phyloP scores from a whole-genome alignment of 2,888 invertebrate genomes.

The Hyalella azteca region DNA sequence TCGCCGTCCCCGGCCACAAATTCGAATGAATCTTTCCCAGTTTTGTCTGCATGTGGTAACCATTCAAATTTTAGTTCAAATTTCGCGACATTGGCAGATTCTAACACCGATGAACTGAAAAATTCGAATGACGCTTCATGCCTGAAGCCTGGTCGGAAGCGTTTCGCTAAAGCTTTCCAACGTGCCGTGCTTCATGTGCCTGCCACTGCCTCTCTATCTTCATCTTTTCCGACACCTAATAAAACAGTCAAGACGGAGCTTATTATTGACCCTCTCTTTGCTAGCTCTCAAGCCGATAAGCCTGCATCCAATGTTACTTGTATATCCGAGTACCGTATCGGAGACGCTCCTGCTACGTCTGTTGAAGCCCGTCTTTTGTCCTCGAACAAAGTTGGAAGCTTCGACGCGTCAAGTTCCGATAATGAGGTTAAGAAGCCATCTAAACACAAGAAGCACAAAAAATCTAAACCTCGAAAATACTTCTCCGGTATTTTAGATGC shows the following conservation, averaged over 20 bases:
- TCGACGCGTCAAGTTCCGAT: conserved; percentile 9
- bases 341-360: not conserved
- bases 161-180: conserved; percentile 31
- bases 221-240: not conserved
- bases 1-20: not conserved
- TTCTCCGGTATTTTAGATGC: conserved; percentile 71
- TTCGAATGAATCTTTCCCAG: not conserved
- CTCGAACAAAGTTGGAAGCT: not conserved
- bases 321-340: conserved; percentile 7
- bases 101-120: not conserved
- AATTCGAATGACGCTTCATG: not conserved
- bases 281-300: not conserved
- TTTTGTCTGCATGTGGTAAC: not conserved
- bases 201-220: not conserved
- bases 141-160: conserved; percentile 17
- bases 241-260: conserved; percentile 4
- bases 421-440: not conserved
- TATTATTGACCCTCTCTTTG: not conserved
- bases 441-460: conserved; percentile 26
- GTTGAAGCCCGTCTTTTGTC: not conserved
- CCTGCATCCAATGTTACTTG: not conserved
- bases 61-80: not conserved
- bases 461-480: conserved; percentile 47
- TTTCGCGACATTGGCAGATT: not conserved
- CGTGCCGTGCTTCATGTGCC: conserved; percentile 25